These are phyloP conservation scores for Cricetomys ansorgei DNA, from an alignment of 2,113 vertebrate genomes.

Conservation along the genomic window DNA sequence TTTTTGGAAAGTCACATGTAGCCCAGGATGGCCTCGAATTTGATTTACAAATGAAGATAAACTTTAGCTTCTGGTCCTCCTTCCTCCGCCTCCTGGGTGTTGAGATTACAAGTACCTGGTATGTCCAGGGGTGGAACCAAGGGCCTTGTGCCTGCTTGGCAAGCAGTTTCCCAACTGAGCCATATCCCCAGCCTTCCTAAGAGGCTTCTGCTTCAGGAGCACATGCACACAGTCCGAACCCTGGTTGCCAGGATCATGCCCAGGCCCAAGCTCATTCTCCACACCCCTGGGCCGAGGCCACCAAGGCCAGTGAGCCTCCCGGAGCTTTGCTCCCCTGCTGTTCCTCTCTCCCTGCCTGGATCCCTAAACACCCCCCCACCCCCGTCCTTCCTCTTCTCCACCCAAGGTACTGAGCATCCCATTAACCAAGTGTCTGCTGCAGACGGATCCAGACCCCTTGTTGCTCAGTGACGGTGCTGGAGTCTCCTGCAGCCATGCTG, in stretches of 20 bases:
- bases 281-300: not conserved
- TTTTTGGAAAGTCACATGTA: not conserved
- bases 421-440: not conserved
- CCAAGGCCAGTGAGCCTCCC: not conserved
- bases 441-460: not conserved
- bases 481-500: not conserved
- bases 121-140: not conserved
- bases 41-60: not conserved
- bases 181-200: too few relatives aligned
- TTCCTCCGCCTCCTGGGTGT: not conserved
- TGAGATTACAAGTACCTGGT: not conserved
- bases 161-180: not conserved
- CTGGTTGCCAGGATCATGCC: not conserved
- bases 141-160: not conserved
- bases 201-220: not conserved
- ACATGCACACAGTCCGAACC: not conserved
- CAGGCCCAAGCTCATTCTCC: not conserved
- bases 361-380: too few relatives aligned
- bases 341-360: not conserved
- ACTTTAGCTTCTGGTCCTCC: not conserved
- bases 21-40: not conserved
- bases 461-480: not conserved
- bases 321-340: not conserved
- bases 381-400: too few relatives aligned
- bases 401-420: not conserved